Conservation (phyloP, 1,140 invertebrate species). For the Tetragonula clypearis region DNA sequence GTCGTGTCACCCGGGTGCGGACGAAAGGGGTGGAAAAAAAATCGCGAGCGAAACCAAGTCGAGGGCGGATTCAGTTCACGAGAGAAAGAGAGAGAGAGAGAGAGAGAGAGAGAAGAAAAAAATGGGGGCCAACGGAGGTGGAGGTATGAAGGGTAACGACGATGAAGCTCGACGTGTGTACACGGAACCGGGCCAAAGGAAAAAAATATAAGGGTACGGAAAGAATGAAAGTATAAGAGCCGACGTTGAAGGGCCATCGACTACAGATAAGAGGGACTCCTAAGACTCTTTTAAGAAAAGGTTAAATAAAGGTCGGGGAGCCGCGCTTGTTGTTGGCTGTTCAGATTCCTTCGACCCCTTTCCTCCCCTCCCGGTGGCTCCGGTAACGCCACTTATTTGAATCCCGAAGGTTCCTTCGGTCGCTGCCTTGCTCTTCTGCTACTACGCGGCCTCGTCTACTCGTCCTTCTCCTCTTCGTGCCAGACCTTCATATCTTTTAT, state of each 20-base stretch:
- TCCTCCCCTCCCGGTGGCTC: conserved; percentile 4
- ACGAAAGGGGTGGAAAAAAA: conserved; percentile 46
- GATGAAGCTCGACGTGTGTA: conserved; percentile 70
- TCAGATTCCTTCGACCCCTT: conserved; percentile 77
- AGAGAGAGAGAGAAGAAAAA: neutral
- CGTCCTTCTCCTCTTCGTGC: conserved; percentile 12
- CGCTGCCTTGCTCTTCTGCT: conserved; percentile 33
- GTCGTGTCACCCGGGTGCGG: conserved; percentile 17
- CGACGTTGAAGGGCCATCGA: conserved; percentile 77
- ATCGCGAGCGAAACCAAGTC: conserved; percentile 31
- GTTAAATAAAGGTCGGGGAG: conserved; percentile 79
- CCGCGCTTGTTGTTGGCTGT: conserved; percentile 79
- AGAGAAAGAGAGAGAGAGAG: neutral
- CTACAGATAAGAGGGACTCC: conserved; percentile 76
- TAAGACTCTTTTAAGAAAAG: conserved; percentile 80
- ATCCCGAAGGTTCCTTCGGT: conserved; percentile 70
- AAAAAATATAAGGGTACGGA: conserved; percentile 64
- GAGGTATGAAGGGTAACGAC: conserved; percentile 21
- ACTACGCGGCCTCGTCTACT: conserved; percentile 45
- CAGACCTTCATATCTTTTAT: conserved; percentile 80
- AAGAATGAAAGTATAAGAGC: conserved; percentile 68
- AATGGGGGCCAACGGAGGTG: neutral
- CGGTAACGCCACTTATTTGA: conserved; percentile 72
- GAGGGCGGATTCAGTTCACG: conserved; percentile 27
- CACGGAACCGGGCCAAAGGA: conserved; percentile 60